Evolutionary conservation across 2,888 invertebrate species (phyloP), one percentile per base, ranked within the genome.

Genomic region (Protophormia terraenovae): DNA sequence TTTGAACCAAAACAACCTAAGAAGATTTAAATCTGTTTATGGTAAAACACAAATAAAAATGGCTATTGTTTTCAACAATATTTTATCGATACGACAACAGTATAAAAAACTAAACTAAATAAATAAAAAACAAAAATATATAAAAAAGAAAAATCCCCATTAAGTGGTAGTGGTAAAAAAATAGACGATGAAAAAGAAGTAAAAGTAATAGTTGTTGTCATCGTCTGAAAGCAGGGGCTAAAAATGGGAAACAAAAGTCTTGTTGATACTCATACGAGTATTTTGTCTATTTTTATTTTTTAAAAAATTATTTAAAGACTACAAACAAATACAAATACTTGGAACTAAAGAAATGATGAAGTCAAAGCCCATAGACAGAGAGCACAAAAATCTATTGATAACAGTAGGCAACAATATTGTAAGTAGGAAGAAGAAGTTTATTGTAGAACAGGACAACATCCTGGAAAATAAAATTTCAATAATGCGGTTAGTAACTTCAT

Each of bases 401-500:
- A 64, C 41, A 64, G 29, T 55, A 75, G 53, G 29, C 29, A 45
- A 19, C 27, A 50, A 79, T 47, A 66, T 29, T 5, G 16, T 47
- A 58, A 77, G 32, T 77, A 55, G 14, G 12, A 72, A 22, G 41
- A 72, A 24, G 62, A 53, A n/a, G n/a, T n/a, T n/a, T n/a, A n/a
- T 35, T 38, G 27, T 60, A 66, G 19, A 66, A 67, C 58, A 80
- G 76, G 75, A 71, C 64, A 64, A 19, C 45, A 83, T 83, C 69
- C 76, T 72, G 71, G 55, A 83, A 77, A 71, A 77, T 66, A 55
- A 71, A 64, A 77, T 84, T 77, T 80, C 84, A 80, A 84, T 84
- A 84, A 84, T 84, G 84, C 72, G 84, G 84, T 84, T 80, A 72
- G 72, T 66, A 84, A 80, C 50, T 77, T 72, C 27, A 53, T 41